Percentiles rank a stretch among this genome's conserved stretches.
phyloP scores from a whole-genome alignment of 2,888 invertebrate genomes.

The Aleiodes leptofemur region DNA sequence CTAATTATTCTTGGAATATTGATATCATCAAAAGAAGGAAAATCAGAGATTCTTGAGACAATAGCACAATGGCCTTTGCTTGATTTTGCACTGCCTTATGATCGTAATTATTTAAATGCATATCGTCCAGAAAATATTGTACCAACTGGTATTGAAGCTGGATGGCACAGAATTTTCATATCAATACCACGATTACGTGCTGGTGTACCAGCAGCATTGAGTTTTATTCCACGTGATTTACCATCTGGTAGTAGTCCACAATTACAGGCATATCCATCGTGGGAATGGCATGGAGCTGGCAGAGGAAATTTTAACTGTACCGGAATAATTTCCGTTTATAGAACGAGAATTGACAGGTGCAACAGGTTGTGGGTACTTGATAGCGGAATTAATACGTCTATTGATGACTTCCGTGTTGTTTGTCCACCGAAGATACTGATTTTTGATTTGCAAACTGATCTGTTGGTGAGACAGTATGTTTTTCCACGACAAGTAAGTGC shows the following conservation, averaged over 20 bases:
- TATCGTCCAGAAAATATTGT: constrained; percentile 85
- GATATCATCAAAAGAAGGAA: background rate
- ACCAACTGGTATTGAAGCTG: constrained; percentile 86
- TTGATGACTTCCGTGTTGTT: constrained; percentile 81
- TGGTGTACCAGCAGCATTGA: constrained; percentile 87
- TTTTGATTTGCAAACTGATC: constrained; percentile 86
- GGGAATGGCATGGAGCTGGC: constrained; percentile 86
- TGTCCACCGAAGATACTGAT: constrained; percentile 90
- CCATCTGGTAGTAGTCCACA: constrained; percentile 83
- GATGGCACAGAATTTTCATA: constrained; percentile 84
- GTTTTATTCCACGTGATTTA: constrained; percentile 81
- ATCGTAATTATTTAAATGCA: constrained; percentile 68
- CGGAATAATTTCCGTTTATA: constrained; percentile 87
- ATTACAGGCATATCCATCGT: constrained; percentile 85
- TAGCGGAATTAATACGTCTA: constrained; percentile 84
- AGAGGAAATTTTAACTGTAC: constrained; percentile 85
- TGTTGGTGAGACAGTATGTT: constrained; percentile 82
- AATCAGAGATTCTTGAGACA: constrained; percentile 68
- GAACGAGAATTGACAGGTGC: constrained; percentile 86
- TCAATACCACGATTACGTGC: constrained; percentile 84
- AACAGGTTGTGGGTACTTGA: constrained; percentile 90
- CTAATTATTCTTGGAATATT: background rate
- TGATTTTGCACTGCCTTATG: constrained; percentile 72
- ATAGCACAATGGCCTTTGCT: constrained; percentile 75
- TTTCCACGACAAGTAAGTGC: constrained; percentile 81